Base-by-base conservation (phyloP, 2,113 vertebrate species). In the Platichthys flesus region DNA sequence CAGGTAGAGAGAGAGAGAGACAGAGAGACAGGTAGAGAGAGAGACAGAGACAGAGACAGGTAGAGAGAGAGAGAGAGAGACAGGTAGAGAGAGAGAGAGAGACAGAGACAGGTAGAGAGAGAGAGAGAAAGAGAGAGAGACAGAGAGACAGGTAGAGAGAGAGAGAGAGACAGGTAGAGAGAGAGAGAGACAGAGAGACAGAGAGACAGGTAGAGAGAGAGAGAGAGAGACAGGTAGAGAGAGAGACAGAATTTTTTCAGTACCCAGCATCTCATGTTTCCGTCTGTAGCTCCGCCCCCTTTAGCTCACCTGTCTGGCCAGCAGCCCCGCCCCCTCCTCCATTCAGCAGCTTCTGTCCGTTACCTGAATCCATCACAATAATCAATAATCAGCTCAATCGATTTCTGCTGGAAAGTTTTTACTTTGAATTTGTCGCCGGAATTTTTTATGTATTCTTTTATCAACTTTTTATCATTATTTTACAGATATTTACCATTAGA, bases 271-370 rank as follows among this genome's bases (percentile, higher is more conserved):
- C 57, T 58, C 23, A 70, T 23, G 23, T 67, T 0, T 49, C 68
- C 40, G 57, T 21, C 57, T 68, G 12, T 52, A 57, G 47, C 35
- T 52, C 66, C 54, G 0, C 24, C 26, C 21, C 28, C 70, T 18
- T 2, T 12, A 13, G 18, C 77, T 73, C 45, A 93, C 93, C 93
- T 88, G 89, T 71, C 4, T 89, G 84, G 69, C 83, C 81, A 45
- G 56, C 71, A 18, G 35, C 74, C 67, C 35, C 79, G 10, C 61
- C 83, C 21, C 85, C 90, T 23, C 40, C 91, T 73, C 86, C 91
- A 13, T 81, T 89, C 23, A 94, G 64, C n/a, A 92, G 89, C 70
- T 94, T 94, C 49, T 93, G 91, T 60, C 91, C 92, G 6, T 94
- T 94, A 24, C 91, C 94, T 94, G 67, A 16, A 37, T 68, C 15